phyloP scores from a whole-genome alignment of 2,113 vertebrate genomes.

The Zootoca vivipara region DNA sequence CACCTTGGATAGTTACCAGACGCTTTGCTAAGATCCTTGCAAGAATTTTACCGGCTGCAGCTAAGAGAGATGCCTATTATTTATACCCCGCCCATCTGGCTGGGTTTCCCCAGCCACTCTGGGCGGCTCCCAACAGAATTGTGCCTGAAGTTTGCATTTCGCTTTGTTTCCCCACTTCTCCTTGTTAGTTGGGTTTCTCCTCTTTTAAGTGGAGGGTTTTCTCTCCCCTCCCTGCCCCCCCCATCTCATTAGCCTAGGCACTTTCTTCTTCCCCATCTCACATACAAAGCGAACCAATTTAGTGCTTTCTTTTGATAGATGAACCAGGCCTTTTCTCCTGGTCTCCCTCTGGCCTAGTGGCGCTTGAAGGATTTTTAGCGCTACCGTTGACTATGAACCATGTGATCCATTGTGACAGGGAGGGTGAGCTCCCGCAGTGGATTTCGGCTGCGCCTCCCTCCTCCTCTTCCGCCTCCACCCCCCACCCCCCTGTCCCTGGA shows the following conservation, averaged over 20 bases:
- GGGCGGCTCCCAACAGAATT: too few species aligned
- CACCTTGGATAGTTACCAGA: too few species aligned
- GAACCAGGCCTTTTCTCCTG: neutral
- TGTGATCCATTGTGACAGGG: constrained; percentile 82
- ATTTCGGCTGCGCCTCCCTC: constrained; percentile 35
- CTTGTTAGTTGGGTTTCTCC: neutral
- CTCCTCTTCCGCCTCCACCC: neutral
- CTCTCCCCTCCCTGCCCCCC: neutral
- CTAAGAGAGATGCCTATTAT: too few species aligned
- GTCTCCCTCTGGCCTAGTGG: neutral
- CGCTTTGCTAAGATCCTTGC: too few species aligned
- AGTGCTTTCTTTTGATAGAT: constrained; percentile 4
- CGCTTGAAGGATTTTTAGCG: neutral
- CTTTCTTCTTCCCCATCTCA: neutral
- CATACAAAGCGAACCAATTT: constrained; percentile 26
- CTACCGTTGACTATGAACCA: constrained; percentile 1
- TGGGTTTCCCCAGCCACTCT: too few species aligned
- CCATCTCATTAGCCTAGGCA: constrained; percentile 1
- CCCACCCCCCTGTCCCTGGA: constrained; percentile 34
- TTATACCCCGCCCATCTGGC: too few species aligned
- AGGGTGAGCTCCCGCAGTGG: constrained; percentile 75
- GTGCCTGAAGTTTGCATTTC: neutral
- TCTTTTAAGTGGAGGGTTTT: neutral
- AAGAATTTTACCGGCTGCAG: too few species aligned
- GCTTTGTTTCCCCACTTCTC: neutral